Evolutionary conservation across 1,140 invertebrate species (phyloP).

Genomic region (Eufriesea mexicana): DNA sequence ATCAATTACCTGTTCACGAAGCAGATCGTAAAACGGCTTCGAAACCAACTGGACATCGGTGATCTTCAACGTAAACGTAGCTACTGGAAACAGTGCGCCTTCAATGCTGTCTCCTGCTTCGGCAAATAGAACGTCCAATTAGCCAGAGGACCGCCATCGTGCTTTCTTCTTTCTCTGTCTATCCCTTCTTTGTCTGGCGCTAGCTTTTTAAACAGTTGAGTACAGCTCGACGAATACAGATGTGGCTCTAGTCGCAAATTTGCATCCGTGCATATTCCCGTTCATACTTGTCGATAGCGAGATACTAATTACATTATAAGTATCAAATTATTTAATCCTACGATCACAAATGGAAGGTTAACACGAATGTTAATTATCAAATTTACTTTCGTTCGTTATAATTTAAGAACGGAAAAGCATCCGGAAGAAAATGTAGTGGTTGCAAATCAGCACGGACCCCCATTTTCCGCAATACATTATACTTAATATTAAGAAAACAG

Average conservation of each 20-base stretch:
- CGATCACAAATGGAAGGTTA: not conserved
- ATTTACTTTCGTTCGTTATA: not conserved
- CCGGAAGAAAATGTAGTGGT: not conserved
- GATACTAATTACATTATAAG: not conserved
- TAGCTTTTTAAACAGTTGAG: not conserved
- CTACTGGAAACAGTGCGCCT: conserved; percentile 87
- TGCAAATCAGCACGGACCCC: not conserved
- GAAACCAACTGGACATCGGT: conserved; percentile 80
- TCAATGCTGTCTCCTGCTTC: conserved; percentile 87
- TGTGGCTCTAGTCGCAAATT: not conserved
- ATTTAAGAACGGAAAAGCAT: not conserved
- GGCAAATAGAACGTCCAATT: conserved; percentile 76
- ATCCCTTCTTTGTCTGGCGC: not conserved
- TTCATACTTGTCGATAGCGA: not conserved
- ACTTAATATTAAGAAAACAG: conserved; percentile 5
- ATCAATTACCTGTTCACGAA: conserved; percentile 85
- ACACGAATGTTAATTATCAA: not conserved
- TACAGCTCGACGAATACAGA: not conserved
- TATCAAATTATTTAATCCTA: not conserved
- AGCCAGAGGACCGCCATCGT: not conserved
- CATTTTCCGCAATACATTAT: not conserved
- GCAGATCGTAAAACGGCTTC: conserved; percentile 83
- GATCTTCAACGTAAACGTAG: conserved; percentile 84
- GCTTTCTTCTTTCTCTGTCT: not conserved
- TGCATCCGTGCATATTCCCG: not conserved